phyloP scores from a whole-genome alignment of 2,797 vertebrate genomes.

The Lagodon rhomboides region DNA sequence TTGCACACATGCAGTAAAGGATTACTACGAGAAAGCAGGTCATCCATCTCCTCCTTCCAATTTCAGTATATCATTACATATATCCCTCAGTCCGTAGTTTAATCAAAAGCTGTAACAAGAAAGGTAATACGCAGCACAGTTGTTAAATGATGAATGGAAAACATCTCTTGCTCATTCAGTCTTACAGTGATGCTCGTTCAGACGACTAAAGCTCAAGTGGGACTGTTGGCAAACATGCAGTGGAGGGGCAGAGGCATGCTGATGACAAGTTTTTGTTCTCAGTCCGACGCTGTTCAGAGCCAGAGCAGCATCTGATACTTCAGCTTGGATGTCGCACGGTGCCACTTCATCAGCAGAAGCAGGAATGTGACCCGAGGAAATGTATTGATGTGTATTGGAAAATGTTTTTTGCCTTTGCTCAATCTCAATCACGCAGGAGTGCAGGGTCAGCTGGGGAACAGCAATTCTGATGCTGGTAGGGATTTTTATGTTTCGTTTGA shows the following conservation, averaged over 20 bases:
- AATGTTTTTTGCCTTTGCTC: conserved; percentile 22
- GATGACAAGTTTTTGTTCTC: conserved; percentile 16
- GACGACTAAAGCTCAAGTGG: conserved; percentile 1
- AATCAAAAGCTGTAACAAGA: neutral
- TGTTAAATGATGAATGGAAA: neutral
- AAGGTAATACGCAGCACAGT: neutral
- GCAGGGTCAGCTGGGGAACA: conserved; percentile 7
- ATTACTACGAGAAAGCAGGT: neutral
- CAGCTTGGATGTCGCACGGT: conserved; percentile 3
- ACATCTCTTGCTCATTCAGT: conserved; percentile 12
- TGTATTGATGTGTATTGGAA: conserved; percentile 12
- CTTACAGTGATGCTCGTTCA: conserved; percentile 8
- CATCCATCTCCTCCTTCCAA: conserved; percentile 19
- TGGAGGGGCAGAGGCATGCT: neutral
- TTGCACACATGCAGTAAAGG: neutral
- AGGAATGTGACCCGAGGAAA: neutral
- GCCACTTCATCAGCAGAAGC: conserved; percentile 3
- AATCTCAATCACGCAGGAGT: conserved; percentile 19
- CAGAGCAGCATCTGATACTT: conserved; percentile 8
- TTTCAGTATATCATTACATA: conserved; percentile 24
- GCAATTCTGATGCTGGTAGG: neutral
- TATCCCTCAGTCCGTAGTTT: neutral
- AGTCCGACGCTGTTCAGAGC: neutral
- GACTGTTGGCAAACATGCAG: conserved; percentile 32
- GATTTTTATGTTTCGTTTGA: conserved; percentile 10